Base-by-base conservation (phyloP, 2,888 invertebrate species). In the Drosophila nigricruria region DNA sequence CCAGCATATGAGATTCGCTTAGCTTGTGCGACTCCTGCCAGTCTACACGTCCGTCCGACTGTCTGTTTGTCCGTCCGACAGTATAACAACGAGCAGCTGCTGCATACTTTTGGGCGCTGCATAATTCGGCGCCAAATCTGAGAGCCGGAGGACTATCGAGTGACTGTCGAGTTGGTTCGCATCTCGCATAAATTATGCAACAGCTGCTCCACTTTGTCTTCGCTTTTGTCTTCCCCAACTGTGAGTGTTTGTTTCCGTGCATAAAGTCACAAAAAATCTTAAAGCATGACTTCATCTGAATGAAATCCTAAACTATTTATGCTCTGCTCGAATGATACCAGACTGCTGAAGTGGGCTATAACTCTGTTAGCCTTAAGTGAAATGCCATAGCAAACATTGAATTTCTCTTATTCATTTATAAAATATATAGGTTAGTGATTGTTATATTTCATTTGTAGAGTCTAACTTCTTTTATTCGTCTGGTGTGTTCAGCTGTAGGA, bases 181-280 rank as follows among this genome's bases (percentile, higher is more conserved):
- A 67, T 61, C 63, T 62, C 69, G 81, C 75, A 83, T 83, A 83
- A 83, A 69, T 77, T 73, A 77, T 80, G 69, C 80, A 79, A 67
- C 78, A 76, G 77, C 66, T 66, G 80, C 70, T 70, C 66, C 59
- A 70, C 54, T 68, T 63, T 71, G 38, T 43, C 42, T 53, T 23
- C 53, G 36, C 61, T 62, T 59, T 53, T 62, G 49, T 65, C 32
- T 53, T 43, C 20, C 1, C 49, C 32, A 49, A 36, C 12, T 40
- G 16, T 12, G 10, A 5, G 3, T 18, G 6, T 38, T n/a, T 40
- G 18, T 40, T 38, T 67, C 20, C 54, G 58, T 54, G 32, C 68
- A 45, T 62, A 30, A 67, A 67, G 57, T 70, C 59, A 52, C 34
- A 23, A 25, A 25, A 27, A 32, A 32, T 49, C 40, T 18, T 30